Conservation (phyloP, 2,797 vertebrate genomes). For the Pantherophis alleghaniensis region DNA sequence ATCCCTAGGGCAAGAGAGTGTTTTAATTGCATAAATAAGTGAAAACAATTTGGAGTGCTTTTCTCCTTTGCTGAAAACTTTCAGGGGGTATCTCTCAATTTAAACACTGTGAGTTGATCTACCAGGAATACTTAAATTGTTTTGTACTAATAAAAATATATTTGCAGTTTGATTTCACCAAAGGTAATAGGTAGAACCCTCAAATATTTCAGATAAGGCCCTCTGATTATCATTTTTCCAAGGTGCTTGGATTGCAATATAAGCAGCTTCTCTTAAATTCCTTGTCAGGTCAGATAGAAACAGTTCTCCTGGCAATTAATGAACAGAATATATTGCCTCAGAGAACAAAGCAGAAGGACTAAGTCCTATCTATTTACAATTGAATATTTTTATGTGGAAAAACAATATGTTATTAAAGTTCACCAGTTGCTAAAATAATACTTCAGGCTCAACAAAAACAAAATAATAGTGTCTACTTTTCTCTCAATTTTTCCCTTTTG, state of each 20-base stretch:
- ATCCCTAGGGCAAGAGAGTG: slow-evolving; percentile 50
- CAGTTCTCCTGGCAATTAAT: slow-evolving; percentile 72
- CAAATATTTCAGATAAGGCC: slow-evolving; percentile 73
- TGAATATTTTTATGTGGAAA: slow-evolving; percentile 17
- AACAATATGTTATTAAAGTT: slow-evolving; percentile 42
- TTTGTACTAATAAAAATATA: slow-evolving; percentile 22
- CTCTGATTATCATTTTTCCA: slow-evolving; percentile 76
- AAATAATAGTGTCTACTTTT: neutral
- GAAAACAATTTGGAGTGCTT: slow-evolving; percentile 40
- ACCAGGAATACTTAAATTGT: slow-evolving; percentile 24
- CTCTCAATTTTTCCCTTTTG: neutral
- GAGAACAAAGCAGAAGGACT: slow-evolving; percentile 58
- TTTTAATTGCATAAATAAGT: slow-evolving; percentile 54
- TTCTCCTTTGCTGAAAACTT: slow-evolving; percentile 54
- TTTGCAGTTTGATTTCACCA: slow-evolving; percentile 66
- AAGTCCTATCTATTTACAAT: slow-evolving; percentile 37
- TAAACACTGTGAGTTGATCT: slow-evolving; percentile 37
- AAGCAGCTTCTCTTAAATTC: slow-evolving; percentile 74
- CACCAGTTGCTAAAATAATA: neutral
- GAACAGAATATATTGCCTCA: slow-evolving; percentile 73
- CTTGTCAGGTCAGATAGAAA: slow-evolving; percentile 82
- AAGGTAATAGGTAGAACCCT: slow-evolving; percentile 71
- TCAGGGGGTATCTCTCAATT: slow-evolving; percentile 12
- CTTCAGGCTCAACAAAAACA: neutral
- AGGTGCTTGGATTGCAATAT: slow-evolving; percentile 72